Base-by-base conservation (phyloP, 2,888 invertebrate species). In the Cyclophora albipunctata region DNA sequence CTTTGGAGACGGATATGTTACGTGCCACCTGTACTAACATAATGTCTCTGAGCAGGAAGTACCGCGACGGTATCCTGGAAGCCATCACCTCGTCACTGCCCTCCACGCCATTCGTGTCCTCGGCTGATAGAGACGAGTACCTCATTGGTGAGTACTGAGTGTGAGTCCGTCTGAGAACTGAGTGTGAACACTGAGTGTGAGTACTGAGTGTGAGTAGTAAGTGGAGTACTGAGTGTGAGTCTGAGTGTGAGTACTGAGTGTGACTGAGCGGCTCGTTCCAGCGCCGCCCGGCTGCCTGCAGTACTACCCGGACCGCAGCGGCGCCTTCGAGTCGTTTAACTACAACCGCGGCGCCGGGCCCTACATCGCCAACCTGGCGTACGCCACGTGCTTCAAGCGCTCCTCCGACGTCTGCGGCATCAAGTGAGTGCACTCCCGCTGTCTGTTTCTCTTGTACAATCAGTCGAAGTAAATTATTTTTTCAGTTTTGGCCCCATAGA, bases 271-370 rank as follows among this genome's bases (percentile, higher is more conserved):
- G 20, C 20, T 20, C 20, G 20, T 45, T 47, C 0, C 62, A 88
- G 92, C 93, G 0, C 93, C 93, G 0, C 83, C 88, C 0, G 93
- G 93, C 42, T 93, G 93, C 47, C 82, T 92, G 20, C 93, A 93
- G 62, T 93, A 91, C 78, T 92, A 86, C 67, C 91, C 91, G 0
- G 91, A 91, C 46, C 69, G 86, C 0, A 66, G 77, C 0, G 93
- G 92, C 0, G 66, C 69, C 4, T 87, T 93, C 54, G 90, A 90
- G 53, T 91, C 90, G 0, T 93, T 93, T 59, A 93, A 93, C 66
- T 93, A 89, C 62, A 91, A 91, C 64, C 67, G 82, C 3, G 85
- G 87, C 0, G 56, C 71, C 0, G 90, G 90, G 0, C 90, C 90
- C 0, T 92, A 92, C 59, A 90, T 91, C 52, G 89, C 86, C 0